phyloP scores from a whole-genome alignment of 2,797 vertebrate species.

The Alca torda region DNA sequence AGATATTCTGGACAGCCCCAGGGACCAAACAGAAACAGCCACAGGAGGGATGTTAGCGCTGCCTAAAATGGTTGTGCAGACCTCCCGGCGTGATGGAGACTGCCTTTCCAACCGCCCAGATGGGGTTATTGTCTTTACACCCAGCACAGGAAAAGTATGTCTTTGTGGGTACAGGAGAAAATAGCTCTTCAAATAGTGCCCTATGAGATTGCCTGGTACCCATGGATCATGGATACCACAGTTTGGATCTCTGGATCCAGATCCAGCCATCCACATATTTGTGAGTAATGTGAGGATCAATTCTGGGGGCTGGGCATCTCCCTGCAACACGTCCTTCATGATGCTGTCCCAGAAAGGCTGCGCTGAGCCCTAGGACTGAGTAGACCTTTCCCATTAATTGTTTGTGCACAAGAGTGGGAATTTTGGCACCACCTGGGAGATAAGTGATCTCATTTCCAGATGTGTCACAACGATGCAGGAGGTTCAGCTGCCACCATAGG shows the following conservation, averaged over 20 bases:
- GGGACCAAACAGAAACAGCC: background rate
- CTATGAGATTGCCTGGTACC: background rate
- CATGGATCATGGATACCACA: rapidly evolving
- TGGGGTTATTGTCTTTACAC: background rate
- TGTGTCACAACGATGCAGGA: background rate
- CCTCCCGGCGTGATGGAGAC: background rate
- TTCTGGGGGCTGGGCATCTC: background rate
- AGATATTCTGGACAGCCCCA: background rate
- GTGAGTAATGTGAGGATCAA: background rate
- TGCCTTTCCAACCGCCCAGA: background rate
- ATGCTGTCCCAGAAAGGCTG: background rate
- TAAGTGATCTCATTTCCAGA: background rate
- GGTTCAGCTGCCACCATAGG: background rate
- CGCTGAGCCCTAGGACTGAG: background rate
- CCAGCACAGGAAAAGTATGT: background rate
- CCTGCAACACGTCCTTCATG: background rate
- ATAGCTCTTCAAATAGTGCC: background rate
- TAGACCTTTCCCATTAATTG: background rate
- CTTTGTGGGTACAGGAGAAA: background rate
- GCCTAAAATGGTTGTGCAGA: background rate
- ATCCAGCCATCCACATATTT: background rate
- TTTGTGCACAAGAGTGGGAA: background rate
- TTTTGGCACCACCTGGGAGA: background rate
- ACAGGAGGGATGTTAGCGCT: background rate
- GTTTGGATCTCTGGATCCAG: background rate